Percentiles rank a stretch among this genome's conserved stretches.
phyloP scores from a whole-genome alignment of 2,113 vertebrate genomes.

The Brachionichthys hirsutus region DNA sequence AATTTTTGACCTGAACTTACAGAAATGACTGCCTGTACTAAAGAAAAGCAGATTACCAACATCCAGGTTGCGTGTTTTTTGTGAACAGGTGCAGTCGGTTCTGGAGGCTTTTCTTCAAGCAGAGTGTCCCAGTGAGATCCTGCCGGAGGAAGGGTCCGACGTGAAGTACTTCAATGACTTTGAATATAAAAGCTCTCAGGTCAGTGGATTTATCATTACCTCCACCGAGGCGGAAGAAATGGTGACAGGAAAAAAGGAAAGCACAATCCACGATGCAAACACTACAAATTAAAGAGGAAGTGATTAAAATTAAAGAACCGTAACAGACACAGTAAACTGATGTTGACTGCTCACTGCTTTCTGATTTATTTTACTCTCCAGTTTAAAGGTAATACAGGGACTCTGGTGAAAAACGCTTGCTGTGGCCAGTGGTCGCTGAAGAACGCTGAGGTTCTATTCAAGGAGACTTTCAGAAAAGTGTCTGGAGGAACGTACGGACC shows the following conservation, averaged over 20 bases:
- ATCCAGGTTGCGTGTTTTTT: not conserved
- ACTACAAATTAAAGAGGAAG: too few relatives aligned
- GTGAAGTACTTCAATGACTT: conserved; percentile 83
- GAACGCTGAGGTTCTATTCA: conserved; percentile 78
- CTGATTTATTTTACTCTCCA: conserved; percentile 10
- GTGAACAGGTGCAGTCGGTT: conserved; percentile 76
- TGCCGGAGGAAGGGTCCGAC: conserved; percentile 65
- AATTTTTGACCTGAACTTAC: too few relatives aligned
- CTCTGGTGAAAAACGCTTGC: conserved; percentile 69
- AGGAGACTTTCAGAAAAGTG: conserved; percentile 55
- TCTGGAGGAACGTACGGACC: conserved; percentile 68
- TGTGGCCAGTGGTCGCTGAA: conserved; percentile 83
- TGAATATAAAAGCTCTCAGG: conserved; percentile 71
- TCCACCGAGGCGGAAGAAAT: too few relatives aligned
- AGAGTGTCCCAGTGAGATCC: conserved; percentile 77
- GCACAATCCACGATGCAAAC: too few relatives aligned
- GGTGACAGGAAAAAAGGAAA: too few relatives aligned
- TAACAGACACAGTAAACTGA: not conserved
- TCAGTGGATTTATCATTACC: conserved; percentile 31
- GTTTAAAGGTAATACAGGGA: conserved; percentile 53
- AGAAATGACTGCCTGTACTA: not conserved
- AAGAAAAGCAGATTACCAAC: not conserved
- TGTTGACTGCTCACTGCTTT: not conserved
- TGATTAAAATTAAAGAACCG: too few relatives aligned
- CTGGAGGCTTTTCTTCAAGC: conserved; percentile 73